Evolutionary conservation across 2,113 vertebrate genomes (phyloP).

Genomic region (Asarcornis scutulata): DNA sequence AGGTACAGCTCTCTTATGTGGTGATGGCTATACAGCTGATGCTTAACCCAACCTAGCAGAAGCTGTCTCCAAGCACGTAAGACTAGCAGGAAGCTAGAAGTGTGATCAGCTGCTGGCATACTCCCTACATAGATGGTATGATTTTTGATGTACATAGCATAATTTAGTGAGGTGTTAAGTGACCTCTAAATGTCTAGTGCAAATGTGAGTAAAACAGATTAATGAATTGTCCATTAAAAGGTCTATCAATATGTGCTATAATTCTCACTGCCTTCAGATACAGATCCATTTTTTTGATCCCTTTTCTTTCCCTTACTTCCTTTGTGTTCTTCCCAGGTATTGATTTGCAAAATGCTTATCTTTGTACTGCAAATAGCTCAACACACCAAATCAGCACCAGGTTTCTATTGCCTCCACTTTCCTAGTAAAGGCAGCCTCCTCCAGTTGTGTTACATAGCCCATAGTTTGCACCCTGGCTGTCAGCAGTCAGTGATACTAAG

Average conservation of each 20-base stretch:
- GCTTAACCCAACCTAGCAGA: background rate
- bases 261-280: background rate
- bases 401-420: background rate
- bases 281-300: background rate
- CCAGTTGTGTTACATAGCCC: background rate
- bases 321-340: background rate
- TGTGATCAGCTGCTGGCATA: background rate
- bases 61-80: background rate
- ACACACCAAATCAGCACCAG: background rate
- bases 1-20: background rate
- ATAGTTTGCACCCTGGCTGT: background rate
- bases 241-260: background rate
- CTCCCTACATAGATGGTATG: background rate
- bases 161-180: background rate
- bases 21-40: background rate
- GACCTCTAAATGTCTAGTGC: background rate
- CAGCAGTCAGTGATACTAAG: background rate
- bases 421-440: background rate
- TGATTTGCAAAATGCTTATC: background rate
- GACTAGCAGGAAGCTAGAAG: background rate
- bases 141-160: background rate
- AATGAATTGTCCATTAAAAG: background rate
- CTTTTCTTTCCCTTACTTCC: background rate
- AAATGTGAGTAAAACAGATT: background rate
- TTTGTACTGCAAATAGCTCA: background rate